Base-by-base conservation (phyloP, 2,888 invertebrate species). In the Andrena fulva region DNA sequence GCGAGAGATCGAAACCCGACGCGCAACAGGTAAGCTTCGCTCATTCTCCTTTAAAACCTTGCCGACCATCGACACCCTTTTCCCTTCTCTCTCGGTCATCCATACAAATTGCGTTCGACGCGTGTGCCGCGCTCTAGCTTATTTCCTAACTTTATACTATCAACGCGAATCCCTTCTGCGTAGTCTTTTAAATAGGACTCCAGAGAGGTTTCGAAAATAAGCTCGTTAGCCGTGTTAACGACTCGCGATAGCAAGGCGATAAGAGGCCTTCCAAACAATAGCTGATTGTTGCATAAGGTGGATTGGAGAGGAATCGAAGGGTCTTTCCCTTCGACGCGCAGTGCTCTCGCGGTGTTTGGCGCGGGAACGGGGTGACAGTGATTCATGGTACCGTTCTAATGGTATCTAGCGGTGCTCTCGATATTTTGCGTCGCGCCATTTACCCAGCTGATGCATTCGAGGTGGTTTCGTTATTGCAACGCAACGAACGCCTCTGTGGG, bases 1-100 rank as follows among this genome's bases (percentile, higher is more conserved):
- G 63, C 77, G 16, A 71, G n/a, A 6, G 50, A 56, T 48, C 42
- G n/a, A 66, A 48, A 4, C 20, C 29, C 24, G 10, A 66, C 35
- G 27, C 60, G 72, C 77, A 74, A 77, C 71, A 82, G 76, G 82
- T 83, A 82, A 80, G 80, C 8, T 33, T 33, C 33, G 12, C 8
- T 33, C 24, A 27, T 68, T 67, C 31, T 8, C 52, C 29, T 52
- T 67, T 7, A 16, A 35, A 20, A 33, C 33, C 33, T 35, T 8
- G 24, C 10, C 56, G 8, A 56, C 10, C 56, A 24, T 27, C 10
- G 4, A 10, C 20, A 12, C 10, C 56, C 56, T 56, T 24, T 24
- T 56, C 6, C 6, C 6, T 10, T n/a, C 4, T 50, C 4, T 50
- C 27, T 16, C 27, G 0, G 27, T 2, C 29, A n/a, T 29, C 42